phyloP scores from a whole-genome alignment of 2,888 invertebrate species.

The Neoitamus cyanurus region DNA sequence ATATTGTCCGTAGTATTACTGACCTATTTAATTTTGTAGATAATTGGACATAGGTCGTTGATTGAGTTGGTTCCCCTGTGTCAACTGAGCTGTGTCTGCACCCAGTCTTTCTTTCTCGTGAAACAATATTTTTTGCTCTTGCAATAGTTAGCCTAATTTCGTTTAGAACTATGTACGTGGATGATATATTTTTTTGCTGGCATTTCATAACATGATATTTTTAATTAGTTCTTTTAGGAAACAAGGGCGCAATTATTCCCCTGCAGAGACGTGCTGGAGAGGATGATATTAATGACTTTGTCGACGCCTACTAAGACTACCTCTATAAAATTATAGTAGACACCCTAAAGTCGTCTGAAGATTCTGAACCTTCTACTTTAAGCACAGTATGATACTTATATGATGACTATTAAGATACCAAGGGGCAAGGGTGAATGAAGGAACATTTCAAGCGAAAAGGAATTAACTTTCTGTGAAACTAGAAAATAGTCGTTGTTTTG shows the following conservation, averaged over 20 bases:
- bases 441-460: too few species aligned
- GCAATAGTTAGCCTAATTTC: constrained; percentile 26
- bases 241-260: neutral
- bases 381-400: too few species aligned
- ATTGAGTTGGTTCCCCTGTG: constrained; percentile 22
- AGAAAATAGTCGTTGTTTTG: too few species aligned
- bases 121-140: neutral
- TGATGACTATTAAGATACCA: too few species aligned
- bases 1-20: neutral
- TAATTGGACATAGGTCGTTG: constrained; percentile 14
- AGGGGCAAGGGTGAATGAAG: too few species aligned
- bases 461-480: too few species aligned
- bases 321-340: too few species aligned
- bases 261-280: neutral
- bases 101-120: neutral
- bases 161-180: neutral
- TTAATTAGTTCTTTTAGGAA: neutral
- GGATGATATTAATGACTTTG: neutral
- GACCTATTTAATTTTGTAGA: constrained; percentile 7
- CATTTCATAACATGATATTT: constrained; percentile 1
- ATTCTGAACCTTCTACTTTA: too few species aligned
- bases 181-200: neutral
- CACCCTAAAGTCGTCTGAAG: too few species aligned
- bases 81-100: neutral
- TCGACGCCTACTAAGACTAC: neutral